Evolutionary conservation across 2,113 vertebrate genomes (phyloP).

Genomic region (Meriones unguiculatus): DNA sequence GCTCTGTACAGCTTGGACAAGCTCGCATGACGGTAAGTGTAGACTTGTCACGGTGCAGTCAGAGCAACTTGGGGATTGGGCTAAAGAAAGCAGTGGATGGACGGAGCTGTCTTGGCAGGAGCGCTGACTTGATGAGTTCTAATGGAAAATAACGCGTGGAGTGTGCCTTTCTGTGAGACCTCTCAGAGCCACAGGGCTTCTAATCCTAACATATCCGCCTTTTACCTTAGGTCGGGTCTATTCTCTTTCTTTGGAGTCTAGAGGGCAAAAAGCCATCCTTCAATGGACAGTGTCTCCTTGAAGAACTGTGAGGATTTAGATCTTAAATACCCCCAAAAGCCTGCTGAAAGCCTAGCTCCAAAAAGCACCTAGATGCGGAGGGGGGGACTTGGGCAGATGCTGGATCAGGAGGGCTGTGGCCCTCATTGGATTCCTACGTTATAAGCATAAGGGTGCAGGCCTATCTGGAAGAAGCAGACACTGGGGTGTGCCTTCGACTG

Average conservation of each 20-base stretch:
- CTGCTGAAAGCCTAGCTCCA: background rate
- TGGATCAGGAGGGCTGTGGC: background rate
- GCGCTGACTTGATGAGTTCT: background rate
- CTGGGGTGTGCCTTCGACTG: background rate
- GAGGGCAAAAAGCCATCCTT: background rate
- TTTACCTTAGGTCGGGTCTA: background rate
- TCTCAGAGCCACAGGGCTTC: conserved; percentile 24
- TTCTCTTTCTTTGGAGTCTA: background rate
- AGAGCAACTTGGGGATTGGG: background rate
- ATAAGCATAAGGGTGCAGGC: background rate
- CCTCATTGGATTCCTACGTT: background rate
- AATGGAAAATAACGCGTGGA: background rate
- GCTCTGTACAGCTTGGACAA: background rate
- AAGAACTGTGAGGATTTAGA: no score
- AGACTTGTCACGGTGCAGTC: background rate
- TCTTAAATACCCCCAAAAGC: background rate
- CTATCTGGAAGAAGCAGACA: background rate
- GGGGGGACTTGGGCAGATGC: background rate
- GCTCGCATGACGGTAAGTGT: background rate
- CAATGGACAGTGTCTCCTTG: accelerated
- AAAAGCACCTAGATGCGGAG: background rate
- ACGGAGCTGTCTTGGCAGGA: background rate
- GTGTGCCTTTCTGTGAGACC: background rate
- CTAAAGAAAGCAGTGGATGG: background rate
- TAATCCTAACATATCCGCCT: background rate